A percentile compares a stretch with the other conserved stretches of the same genome.
Conservation (phyloP, 2,797 vertebrate genomes). For the Macropodus opercularis region DNA sequence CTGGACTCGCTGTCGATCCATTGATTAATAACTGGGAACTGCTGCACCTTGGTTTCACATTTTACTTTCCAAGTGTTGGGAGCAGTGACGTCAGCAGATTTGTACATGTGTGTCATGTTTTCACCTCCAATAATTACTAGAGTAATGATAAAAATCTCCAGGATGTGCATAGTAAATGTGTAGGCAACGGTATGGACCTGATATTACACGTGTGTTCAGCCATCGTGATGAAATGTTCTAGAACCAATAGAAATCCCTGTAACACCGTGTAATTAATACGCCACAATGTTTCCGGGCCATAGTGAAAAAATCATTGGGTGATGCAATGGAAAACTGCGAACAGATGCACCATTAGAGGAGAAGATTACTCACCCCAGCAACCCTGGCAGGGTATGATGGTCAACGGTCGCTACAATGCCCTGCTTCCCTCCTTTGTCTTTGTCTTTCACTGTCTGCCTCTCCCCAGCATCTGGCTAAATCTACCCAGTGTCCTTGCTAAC, state of each 20-base stretch:
- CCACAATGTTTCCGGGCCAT: not conserved
- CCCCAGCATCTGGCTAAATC: slow-evolving; percentile 57
- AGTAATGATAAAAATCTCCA: too few species aligned
- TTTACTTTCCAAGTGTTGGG: not conserved
- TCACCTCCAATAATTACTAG: too few species aligned
- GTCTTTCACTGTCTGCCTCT: slow-evolving; percentile 39
- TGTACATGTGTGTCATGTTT: not conserved
- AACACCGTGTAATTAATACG: not conserved
- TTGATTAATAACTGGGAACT: not conserved
- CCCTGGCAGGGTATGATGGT: slow-evolving; percentile 35
- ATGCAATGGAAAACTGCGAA: slow-evolving; percentile 47
- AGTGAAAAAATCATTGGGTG: slow-evolving; percentile 17
- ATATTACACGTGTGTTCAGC: too few species aligned
- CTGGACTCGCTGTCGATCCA: slow-evolving; percentile 16
- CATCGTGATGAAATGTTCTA: too few species aligned
- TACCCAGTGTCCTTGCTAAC: slow-evolving; percentile 71
- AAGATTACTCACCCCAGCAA: slow-evolving; percentile 38
- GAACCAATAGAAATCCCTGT: not conserved
- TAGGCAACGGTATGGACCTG: too few species aligned
- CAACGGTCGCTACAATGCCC: slow-evolving; percentile 17
- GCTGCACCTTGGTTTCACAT: not conserved
- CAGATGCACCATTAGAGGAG: slow-evolving; percentile 44
- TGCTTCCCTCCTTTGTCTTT: slow-evolving; percentile 38
- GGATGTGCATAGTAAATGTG: too few species aligned
- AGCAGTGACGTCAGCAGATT: not conserved